Conservation (phyloP, 2,113 vertebrate genomes). For the Gasterosteus nipponicus region DNA sequence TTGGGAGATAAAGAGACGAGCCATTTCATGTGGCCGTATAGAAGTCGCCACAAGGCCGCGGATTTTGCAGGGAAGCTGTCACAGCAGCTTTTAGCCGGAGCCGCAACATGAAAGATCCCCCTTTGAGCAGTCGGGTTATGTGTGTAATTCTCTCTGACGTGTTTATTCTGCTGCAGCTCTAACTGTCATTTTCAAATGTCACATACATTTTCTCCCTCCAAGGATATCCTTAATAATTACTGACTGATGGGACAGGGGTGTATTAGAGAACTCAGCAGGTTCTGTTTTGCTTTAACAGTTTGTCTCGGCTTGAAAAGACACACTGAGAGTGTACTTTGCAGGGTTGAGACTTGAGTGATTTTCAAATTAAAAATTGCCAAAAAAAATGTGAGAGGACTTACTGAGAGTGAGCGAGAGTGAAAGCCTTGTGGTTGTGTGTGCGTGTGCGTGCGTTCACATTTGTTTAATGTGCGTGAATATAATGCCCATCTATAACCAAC, state of each 20-base stretch:
- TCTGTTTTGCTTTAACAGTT: conserved; percentile 20
- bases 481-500: conserved; percentile 24
- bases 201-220: conserved; percentile 46
- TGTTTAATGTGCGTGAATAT: conserved; percentile 29
- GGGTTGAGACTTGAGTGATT: conserved; percentile 41
- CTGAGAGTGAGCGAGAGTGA: conserved; percentile 36
- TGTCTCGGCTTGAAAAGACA: conserved; percentile 39
- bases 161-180: conserved; percentile 69
- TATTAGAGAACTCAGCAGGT: conserved; percentile 66
- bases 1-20: conserved; percentile 79
- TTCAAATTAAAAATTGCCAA: conserved; percentile 41
- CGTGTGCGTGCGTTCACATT: conserved; percentile 17
- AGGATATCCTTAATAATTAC: conserved; percentile 76
- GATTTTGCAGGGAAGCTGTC: conserved; percentile 72
- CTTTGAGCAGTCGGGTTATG: conserved; percentile 69
- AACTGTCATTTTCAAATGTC: conserved; percentile 75
- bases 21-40: conserved; percentile 73
- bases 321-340: conserved; percentile 36
- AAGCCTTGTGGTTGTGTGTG: conserved; percentile 9
- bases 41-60: conserved; percentile 72
- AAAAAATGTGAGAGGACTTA: conserved; percentile 37
- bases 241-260: conserved; percentile 56
- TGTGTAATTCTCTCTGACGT: conserved; percentile 80
- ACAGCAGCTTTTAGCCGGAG: conserved; percentile 74
- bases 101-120: conserved; percentile 76